These are phyloP conservation scores for Chymomyza fuscimana DNA, from an alignment of 2,888 invertebrate species.

Conservation along the genomic window DNA sequence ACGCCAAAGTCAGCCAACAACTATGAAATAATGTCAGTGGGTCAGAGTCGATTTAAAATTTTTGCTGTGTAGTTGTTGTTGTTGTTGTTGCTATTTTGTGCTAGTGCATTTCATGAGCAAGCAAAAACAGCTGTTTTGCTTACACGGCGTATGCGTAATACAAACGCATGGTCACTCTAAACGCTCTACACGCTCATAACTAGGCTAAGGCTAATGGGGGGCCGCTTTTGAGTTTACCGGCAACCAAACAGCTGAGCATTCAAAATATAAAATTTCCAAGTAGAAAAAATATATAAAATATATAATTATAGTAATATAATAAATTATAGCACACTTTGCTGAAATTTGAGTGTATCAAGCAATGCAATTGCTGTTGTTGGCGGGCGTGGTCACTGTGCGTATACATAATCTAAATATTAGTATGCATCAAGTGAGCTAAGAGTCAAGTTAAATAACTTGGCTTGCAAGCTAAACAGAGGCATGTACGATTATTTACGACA, in stretches of 20 bases:
- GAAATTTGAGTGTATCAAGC: neutral
- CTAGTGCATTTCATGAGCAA: slow-evolving; percentile 7
- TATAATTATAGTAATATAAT: neutral
- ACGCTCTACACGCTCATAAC: slow-evolving; percentile 23
- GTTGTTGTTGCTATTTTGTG: slow-evolving; percentile 6
- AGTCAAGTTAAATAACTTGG: neutral
- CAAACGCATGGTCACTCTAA: slow-evolving; percentile 42
- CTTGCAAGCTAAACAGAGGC: neutral
- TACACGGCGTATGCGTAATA: slow-evolving; percentile 13
- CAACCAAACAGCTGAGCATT: neutral
- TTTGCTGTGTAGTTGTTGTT: slow-evolving; percentile 32
- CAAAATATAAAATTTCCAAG: neutral
- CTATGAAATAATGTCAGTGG: slow-evolving; percentile 78
- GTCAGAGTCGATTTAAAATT: slow-evolving; percentile 78
- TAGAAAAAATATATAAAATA: neutral
- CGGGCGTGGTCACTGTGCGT: neutral
- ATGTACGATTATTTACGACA: neutral
- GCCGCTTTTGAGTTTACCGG: slow-evolving; percentile 20
- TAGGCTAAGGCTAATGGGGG: slow-evolving; percentile 49
- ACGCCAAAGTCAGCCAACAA: slow-evolving; percentile 28
- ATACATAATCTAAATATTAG: neutral
- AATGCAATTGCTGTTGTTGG: neutral
- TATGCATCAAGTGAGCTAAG: neutral
- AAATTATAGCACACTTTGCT: neutral
- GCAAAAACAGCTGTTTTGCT: slow-evolving; percentile 55